phyloP scores from a whole-genome alignment of 2,113 vertebrate genomes.

The Anas platyrhynchos region DNA sequence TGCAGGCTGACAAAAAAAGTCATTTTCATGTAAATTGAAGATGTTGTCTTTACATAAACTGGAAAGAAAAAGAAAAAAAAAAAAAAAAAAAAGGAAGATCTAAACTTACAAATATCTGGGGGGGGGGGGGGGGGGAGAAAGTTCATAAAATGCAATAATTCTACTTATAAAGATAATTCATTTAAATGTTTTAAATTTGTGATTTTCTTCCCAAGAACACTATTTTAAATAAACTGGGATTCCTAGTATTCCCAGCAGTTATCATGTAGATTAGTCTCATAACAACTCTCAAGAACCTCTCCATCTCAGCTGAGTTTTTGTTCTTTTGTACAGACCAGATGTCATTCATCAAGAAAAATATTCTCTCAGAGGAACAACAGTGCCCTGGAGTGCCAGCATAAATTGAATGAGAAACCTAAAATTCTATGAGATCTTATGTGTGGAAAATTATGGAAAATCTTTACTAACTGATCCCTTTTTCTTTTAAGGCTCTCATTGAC shows the following conservation, averaged over 20 bases:
- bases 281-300: not conserved
- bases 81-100: not conserved
- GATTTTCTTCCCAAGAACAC: not conserved
- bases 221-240: not conserved
- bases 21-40: not conserved
- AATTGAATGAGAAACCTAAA: slow-evolving; percentile 12
- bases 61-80: not conserved
- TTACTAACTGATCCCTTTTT: not conserved
- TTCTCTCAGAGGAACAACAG: not conserved
- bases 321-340: not conserved
- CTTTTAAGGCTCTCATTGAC: not conserved
- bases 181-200: not conserved
- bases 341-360: slow-evolving; percentile 18
- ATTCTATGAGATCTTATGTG: not conserved
- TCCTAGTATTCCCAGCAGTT: not conserved
- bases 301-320: not conserved
- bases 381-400: not conserved
- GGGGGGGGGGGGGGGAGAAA: not conserved
- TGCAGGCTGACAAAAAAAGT: not conserved
- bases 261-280: not conserved
- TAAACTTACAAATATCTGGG: not conserved
- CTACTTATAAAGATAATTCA: not conserved
- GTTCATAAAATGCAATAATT: not conserved
- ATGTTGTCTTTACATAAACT: not conserved
- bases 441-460: slow-evolving; percentile 39